A percentile compares a stretch with the other conserved stretches of the same genome.
Evolutionary conservation across 2,113 vertebrate genomes (phyloP).

Genomic region (Sminthopsis crassicaudata): DNA sequence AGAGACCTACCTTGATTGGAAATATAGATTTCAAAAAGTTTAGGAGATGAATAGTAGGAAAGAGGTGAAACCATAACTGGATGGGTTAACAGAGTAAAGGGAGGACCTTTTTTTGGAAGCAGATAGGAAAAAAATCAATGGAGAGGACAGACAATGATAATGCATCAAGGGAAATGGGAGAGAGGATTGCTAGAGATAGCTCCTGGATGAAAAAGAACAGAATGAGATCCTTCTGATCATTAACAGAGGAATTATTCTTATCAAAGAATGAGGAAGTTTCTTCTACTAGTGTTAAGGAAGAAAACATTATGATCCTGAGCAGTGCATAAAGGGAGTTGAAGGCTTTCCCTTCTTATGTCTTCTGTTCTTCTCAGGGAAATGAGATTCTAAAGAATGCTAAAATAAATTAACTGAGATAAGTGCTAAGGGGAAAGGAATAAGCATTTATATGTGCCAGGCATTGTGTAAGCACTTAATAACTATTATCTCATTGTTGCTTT

Average conservation of each 20-base stretch:
- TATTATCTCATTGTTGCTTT: background rate
- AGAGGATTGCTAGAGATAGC: background rate
- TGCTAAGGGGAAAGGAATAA: background rate
- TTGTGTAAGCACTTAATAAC: background rate
- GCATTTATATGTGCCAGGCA: background rate
- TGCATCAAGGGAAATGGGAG: background rate
- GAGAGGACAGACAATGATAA: background rate
- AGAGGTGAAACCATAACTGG: background rate
- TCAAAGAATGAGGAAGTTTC: background rate
- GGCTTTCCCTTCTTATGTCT: background rate
- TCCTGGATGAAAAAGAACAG: background rate
- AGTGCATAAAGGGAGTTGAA: background rate
- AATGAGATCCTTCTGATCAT: background rate
- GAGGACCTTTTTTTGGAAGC: background rate
- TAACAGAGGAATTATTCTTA: background rate
- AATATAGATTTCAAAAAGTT: background rate
- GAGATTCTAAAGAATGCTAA: background rate
- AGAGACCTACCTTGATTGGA: background rate
- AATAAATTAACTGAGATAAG: background rate
- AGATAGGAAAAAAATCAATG: background rate
- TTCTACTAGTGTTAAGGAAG: background rate
- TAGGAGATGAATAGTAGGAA: background rate
- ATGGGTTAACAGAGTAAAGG: background rate
- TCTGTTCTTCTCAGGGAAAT: background rate
- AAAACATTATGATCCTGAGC: background rate